Percentiles rank a stretch among this genome's conserved stretches.
Evolutionary conservation across 1,140 invertebrate species (phyloP).

Genomic region (Hyles euphorbiae): DNA sequence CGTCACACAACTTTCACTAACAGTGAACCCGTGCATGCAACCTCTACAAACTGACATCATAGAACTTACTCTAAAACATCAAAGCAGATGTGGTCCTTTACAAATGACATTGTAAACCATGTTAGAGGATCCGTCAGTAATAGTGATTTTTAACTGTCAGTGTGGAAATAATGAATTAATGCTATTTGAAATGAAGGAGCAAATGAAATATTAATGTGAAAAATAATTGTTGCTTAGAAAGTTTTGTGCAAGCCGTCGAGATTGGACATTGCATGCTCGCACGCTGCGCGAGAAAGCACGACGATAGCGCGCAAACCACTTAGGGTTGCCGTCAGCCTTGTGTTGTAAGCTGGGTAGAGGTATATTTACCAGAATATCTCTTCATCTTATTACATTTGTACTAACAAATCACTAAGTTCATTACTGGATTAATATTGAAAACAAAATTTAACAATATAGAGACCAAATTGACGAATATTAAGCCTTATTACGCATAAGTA

Average conservation of each 20-base stretch:
- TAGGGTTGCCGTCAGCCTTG: conserved; percentile 1
- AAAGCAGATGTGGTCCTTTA: background rate
- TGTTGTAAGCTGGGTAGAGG: background rate
- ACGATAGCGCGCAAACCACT: conserved; percentile 22
- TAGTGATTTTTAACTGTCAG: no score
- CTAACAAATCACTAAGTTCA: no score
- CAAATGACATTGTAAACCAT: background rate
- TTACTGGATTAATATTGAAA: no score
- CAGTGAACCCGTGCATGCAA: conserved; percentile 23
- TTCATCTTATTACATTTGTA: no score
- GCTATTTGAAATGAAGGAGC: conserved; percentile 39
- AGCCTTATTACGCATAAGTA: no score
- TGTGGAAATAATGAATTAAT: no score
- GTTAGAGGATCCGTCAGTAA: no score
- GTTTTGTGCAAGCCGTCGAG: conserved; percentile 58
- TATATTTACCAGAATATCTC: no score
- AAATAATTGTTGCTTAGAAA: conserved; percentile 73
- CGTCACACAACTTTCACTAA: conserved; percentile 66
- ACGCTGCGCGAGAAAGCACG: conserved; percentile 70
- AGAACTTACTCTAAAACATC: background rate
- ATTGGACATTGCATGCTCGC: conserved; percentile 68
- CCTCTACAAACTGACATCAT: conserved; percentile 19
- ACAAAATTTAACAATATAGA: no score
- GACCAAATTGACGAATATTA: no score
- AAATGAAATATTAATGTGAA: conserved; percentile 71